phyloP scores from a whole-genome alignment of 2,888 invertebrate species.

The Agonum fuliginosum region DNA sequence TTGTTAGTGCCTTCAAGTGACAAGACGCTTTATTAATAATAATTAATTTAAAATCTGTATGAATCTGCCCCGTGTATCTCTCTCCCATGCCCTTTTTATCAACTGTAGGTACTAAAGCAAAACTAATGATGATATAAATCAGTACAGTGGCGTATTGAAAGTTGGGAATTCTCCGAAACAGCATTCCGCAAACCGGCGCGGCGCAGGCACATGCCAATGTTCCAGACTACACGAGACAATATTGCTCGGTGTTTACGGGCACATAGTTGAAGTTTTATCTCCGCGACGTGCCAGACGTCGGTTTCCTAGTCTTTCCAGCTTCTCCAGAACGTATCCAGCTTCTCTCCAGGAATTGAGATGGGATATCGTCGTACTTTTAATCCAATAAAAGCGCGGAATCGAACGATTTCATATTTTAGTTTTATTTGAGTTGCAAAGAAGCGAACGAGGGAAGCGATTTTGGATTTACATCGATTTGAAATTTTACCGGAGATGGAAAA shows the following conservation, averaged over 20 bases:
- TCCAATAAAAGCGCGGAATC: conserved; percentile 45
- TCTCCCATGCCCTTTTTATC: no score
- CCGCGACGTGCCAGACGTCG: conserved; percentile 15
- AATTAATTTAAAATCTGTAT: no score
- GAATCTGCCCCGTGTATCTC: no score
- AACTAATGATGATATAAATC: no score
- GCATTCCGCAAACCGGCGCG: no score
- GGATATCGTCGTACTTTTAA: conserved; percentile 49
- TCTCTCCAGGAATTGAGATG: conserved; percentile 27
- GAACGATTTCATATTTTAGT: conserved; percentile 48
- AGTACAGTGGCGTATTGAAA: no score
- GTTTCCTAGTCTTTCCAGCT: neutral
- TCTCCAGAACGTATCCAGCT: neutral
- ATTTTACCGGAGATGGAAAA: conserved; percentile 34
- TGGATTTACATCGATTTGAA: conserved; percentile 18
- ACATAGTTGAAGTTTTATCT: conserved; percentile 22
- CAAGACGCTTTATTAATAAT: no score
- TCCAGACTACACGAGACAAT: no score
- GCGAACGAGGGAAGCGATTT: neutral
- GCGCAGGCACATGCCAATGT: no score
- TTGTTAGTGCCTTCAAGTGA: no score
- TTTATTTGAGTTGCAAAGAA: conserved; percentile 45
- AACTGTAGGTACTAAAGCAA: no score
- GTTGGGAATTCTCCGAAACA: no score
- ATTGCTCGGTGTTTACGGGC: conserved; percentile 23